Evolutionary conservation across 2,113 vertebrate species (phyloP), one percentile per base, ranked within the genome.

Genomic region (Scolopax mira): DNA sequence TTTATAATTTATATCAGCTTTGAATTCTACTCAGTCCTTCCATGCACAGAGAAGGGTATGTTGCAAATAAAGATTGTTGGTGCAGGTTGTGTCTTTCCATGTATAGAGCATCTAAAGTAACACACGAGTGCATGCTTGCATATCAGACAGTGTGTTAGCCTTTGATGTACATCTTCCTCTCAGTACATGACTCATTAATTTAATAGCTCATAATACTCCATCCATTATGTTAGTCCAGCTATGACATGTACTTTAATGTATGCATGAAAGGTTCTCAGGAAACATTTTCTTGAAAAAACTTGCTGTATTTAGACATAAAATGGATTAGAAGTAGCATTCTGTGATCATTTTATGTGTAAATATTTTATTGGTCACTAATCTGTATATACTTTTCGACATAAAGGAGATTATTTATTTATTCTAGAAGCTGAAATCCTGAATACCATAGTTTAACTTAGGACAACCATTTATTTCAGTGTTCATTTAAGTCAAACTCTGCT

Each of bases 101-200:
- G 54, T 62, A 72, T 79, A 89, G 54, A 80, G 27, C 33, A 88
- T 24, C 42, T 54, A 33, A 78, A 96, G 69, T 78, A 90, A 77
- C 88, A 72, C 33, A 85, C 24, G 79, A 85, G 85, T 93, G 62
- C 77, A 88, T 64, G 86, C 77, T 70, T 92, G 57, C 66, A 58
- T 75, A 80, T 87, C 88, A 71, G 77, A 97, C 91, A 96, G 30
- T 57, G 42, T 87, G 85, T 78, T 96, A 77, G 87, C 27, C 61
- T 78, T 82, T 81, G 94, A 85, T 93, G 52, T 94, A 96, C 89
- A 90, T 96, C 93, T 96, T 97, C 52, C 77, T 96, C 81, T 96
- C 81, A 92, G 70, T 93, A 81, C 85, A 86, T 52, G 92, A 92
- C 71, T 97, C 92, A 96, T 94, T 96, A 95, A 97, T 97, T 96